A percentile compares a stretch with the other conserved stretches of the same genome.
Conservation (phyloP, 2,797 vertebrate genomes). For the Trematomus bernacchii region DNA sequence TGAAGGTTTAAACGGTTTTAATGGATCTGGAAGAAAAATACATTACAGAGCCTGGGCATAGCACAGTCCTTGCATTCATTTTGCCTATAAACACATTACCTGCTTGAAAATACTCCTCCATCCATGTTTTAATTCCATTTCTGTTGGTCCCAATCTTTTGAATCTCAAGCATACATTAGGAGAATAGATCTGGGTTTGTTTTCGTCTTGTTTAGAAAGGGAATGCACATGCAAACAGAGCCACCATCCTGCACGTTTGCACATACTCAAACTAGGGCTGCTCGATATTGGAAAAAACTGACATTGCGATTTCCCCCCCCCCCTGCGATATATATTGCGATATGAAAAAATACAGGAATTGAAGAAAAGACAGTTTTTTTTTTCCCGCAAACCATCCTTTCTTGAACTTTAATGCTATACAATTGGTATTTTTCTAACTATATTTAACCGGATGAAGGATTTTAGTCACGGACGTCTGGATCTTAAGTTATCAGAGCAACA, state of each 20-base stretch:
- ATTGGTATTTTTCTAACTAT: too few relatives aligned
- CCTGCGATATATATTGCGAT: too few relatives aligned
- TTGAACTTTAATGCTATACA: too few relatives aligned
- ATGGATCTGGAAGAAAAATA: constrained; percentile 25
- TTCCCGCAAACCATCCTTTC: too few relatives aligned
- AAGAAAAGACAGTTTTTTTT: too few relatives aligned
- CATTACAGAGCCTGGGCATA: constrained; percentile 23
- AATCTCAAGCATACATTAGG: constrained; percentile 3
- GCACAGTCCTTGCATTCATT: constrained; percentile 27
- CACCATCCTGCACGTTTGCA: constrained; percentile 13
- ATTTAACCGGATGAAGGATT: too few relatives aligned
- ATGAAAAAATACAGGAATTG: too few relatives aligned
- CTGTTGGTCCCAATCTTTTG: neutral
- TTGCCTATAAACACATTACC: neutral
- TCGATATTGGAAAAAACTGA: too few relatives aligned
- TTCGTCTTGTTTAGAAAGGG: constrained; percentile 24
- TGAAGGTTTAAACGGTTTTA: constrained; percentile 37
- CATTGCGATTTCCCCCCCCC: too few relatives aligned
- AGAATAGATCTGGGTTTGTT: constrained; percentile 31
- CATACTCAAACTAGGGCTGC: neutral
- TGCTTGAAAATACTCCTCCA: constrained; percentile 4
- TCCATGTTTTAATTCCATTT: neutral
- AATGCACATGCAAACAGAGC: constrained; percentile 31
- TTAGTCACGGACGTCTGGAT: too few relatives aligned
- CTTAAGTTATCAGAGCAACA: too few relatives aligned